Base-by-base conservation (phyloP, 2,113 vertebrate species). In the Cololabis saira region DNA sequence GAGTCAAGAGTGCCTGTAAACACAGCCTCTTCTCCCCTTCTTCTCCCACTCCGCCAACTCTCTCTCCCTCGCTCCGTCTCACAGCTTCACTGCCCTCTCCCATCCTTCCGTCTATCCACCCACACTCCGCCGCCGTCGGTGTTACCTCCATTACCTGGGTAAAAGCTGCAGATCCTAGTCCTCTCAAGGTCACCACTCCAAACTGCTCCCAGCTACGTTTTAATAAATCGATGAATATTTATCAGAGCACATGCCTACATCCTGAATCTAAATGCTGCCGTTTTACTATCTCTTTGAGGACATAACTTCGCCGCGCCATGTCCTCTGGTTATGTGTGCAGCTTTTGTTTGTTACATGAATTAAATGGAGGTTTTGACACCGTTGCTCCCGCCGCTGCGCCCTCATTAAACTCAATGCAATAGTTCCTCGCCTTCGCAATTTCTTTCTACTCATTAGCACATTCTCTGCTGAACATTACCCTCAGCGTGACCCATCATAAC, bases 161-260 rank as follows among this genome's bases (percentile, higher is more conserved):
- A 67, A 74, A 90, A 82, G 69, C 80, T 61, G 68, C 61, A 76
- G 56, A 71, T 73, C 72, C 70, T 42, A 15, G 78, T 56, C 61
- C 62, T 83, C 69, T 71, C 82, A 91, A 92, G 90, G 91, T 93
- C 90, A 76, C 83, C 76, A 86, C 87, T 90, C 85, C 80, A 85
- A 85, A 85, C 60, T 73, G 85, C 88, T 92, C 72, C 58, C 70
- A 90, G 89, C 87, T 75, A 84, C 58, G 52, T 91, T 92, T 90
- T 85, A 92, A 92, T 92, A 91, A 90, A 92, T 87, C 91, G 85
- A 90, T 93, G 87, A 92, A 93, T 92, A 92, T 93, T 92, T 90
- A 92, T 89, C 76, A 80, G 77, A 68, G 79, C 81, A 71, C 83
- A 75, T 40, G 27, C 67, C 70, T 63, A 67, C 67, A 68, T 78